Percentiles rank a stretch among this genome's conserved stretches.
Evolutionary conservation across 1,140 invertebrate genomes (phyloP).

Genomic region (Dryas iulia): DNA sequence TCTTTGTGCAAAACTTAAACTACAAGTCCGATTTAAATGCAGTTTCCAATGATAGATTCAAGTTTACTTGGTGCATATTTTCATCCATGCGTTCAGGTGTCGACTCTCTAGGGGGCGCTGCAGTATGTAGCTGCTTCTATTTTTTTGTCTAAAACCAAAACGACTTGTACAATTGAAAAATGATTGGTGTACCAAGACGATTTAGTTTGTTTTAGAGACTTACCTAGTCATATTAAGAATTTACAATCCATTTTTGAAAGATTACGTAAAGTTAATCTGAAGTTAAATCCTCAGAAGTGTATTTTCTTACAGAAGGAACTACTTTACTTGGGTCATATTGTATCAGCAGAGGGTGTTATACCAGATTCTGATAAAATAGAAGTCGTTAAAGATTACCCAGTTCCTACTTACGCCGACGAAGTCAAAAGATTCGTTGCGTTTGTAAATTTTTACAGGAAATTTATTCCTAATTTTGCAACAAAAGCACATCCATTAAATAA

Average conservation of each 20-base stretch:
- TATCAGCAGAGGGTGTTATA: constrained; percentile 13
- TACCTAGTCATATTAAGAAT: constrained; percentile 5
- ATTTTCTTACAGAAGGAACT: constrained; percentile 16
- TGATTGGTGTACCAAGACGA: constrained; percentile 3
- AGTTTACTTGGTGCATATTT: too few species aligned
- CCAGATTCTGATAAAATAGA: constrained; percentile 9
- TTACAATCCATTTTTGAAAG: constrained; percentile 6
- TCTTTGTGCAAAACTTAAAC: too few species aligned
- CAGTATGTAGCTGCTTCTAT: too few species aligned
- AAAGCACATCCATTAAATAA: constrained; percentile 18
- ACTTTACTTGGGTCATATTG: constrained; percentile 16
- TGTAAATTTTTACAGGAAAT: too few species aligned
- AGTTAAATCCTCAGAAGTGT: constrained; percentile 16
- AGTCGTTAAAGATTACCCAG: constrained; percentile 12
- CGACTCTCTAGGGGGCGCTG: too few species aligned
- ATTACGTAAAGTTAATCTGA: constrained; percentile 17
- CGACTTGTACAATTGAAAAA: too few species aligned
- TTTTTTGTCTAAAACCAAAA: too few species aligned
- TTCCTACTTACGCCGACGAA: constrained; percentile 11
- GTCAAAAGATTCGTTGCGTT: constrained; percentile 11
- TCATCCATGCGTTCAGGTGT: too few species aligned
- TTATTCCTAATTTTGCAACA: constrained; percentile 20
- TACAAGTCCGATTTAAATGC: too few species aligned
- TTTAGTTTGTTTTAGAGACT: constrained; percentile 7
- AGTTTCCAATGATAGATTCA: too few species aligned